Conservation (phyloP, 2,888 invertebrate species). For the Pemphredon lugubris region DNA sequence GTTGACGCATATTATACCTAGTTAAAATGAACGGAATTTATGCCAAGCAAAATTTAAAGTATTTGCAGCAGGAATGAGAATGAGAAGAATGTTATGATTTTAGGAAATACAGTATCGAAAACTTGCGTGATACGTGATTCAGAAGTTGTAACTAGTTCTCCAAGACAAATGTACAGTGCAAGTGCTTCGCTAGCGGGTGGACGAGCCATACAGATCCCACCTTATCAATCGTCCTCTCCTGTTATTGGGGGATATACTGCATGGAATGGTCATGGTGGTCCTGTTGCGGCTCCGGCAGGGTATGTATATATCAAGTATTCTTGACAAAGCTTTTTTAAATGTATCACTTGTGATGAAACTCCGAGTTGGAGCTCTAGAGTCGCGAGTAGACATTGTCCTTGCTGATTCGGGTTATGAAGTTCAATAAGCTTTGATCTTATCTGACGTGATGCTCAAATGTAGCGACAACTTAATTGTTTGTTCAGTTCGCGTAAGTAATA, state of each 20-base stretch:
- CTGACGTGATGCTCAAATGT: constrained; percentile 63
- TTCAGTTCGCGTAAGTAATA: constrained; percentile 2
- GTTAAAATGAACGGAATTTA: neutral
- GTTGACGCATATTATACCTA: constrained; percentile 12
- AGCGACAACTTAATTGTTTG: constrained; percentile 8
- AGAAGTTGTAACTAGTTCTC: constrained; percentile 67
- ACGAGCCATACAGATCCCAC: constrained; percentile 77
- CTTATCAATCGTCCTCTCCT: constrained; percentile 76
- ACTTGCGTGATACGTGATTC: constrained; percentile 74
- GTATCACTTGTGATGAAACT: constrained; percentile 69
- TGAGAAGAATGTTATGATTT: constrained; percentile 14
- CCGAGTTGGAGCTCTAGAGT: constrained; percentile 77
- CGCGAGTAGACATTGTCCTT: constrained; percentile 74
- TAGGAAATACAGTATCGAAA: constrained; percentile 58
- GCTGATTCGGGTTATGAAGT: constrained; percentile 72
- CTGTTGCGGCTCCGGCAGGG: constrained; percentile 70
- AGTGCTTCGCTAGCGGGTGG: constrained; percentile 72
- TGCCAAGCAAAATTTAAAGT: no score
- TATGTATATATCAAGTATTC: constrained; percentile 39
- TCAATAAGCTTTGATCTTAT: constrained; percentile 78
- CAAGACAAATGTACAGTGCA: constrained; percentile 78
- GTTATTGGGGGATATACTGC: constrained; percentile 72
- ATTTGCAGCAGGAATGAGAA: constrained; percentile 15
- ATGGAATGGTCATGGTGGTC: constrained; percentile 75
- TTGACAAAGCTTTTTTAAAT: neutral